Evolutionary conservation across 2,113 vertebrate genomes (phyloP).

Genomic region (Rousettus leschenaultii): DNA sequence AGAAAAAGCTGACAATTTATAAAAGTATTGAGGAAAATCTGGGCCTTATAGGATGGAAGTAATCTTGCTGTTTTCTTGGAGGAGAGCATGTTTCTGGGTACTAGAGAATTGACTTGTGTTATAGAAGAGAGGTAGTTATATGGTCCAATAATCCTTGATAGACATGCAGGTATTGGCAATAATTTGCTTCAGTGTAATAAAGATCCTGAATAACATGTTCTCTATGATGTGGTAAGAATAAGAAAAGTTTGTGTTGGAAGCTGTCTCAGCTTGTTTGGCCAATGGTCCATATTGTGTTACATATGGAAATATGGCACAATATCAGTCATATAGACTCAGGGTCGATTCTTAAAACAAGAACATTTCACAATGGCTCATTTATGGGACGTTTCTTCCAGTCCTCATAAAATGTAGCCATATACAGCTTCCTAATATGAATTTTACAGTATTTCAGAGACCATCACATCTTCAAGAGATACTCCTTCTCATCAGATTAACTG

Average conservation of each 20-base stretch:
- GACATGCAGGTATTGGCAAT: background rate
- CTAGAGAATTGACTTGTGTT: background rate
- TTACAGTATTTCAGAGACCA: background rate
- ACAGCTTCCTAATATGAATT: background rate
- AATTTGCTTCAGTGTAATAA: background rate
- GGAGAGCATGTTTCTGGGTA: background rate
- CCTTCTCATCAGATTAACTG: background rate
- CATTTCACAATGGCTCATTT: background rate
- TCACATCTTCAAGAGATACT: background rate
- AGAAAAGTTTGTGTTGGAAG: background rate
- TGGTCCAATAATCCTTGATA: background rate
- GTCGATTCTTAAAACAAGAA: background rate
- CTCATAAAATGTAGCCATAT: background rate
- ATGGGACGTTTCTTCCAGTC: background rate
- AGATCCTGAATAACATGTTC: too few species aligned
- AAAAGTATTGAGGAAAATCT: background rate
- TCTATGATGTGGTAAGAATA: background rate
- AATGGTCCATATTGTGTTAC: background rate
- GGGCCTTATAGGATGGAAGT: background rate
- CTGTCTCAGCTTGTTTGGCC: too few species aligned
- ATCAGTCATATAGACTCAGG: background rate
- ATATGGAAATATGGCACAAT: background rate
- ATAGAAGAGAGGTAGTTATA: background rate
- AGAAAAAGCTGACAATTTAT: background rate
- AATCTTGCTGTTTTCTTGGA: background rate